phyloP scores from a whole-genome alignment of 2,888 invertebrate genomes.

The Polymixis lichenea region DNA sequence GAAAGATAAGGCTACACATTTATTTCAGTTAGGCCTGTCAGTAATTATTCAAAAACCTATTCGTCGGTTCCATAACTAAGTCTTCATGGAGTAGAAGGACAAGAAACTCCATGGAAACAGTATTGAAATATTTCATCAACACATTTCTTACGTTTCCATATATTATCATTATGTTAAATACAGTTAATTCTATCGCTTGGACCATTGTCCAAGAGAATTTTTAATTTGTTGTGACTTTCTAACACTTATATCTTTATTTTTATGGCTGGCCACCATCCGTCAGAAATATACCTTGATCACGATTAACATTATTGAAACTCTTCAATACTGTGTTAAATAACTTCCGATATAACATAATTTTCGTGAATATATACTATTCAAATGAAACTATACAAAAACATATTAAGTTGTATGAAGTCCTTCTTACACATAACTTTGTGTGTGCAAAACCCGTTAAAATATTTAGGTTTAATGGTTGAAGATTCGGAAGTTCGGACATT shows the following conservation, averaged over 20 bases:
- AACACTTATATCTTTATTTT: not conserved
- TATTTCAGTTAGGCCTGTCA: too few species aligned
- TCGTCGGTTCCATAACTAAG: too few species aligned
- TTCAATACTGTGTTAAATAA: not conserved
- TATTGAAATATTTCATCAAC: too few species aligned
- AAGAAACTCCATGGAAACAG: too few species aligned
- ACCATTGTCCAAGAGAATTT: too few species aligned
- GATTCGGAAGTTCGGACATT: slow-evolving; percentile 35
- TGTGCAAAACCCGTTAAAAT: slow-evolving; percentile 30
- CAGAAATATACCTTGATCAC: not conserved
- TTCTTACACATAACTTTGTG: not conserved
- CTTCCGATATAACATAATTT: not conserved
- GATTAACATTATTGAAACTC: not conserved
- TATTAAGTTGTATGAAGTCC: not conserved
- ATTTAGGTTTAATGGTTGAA: slow-evolving; percentile 38
- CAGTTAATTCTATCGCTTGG: too few species aligned
- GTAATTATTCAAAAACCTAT: too few species aligned
- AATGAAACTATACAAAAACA: not conserved
- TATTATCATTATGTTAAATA: too few species aligned
- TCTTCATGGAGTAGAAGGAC: too few species aligned
- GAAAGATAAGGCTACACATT: too few species aligned
- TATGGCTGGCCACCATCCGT: not conserved
- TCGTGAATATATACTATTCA: not conserved
- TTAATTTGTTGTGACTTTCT: not conserved
- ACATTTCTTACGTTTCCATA: too few species aligned